Evolutionary conservation across 2,113 vertebrate genomes (phyloP), one percentile per base, ranked within the genome.

Genomic region (Sinocyclocheilus rhinocerous): DNA sequence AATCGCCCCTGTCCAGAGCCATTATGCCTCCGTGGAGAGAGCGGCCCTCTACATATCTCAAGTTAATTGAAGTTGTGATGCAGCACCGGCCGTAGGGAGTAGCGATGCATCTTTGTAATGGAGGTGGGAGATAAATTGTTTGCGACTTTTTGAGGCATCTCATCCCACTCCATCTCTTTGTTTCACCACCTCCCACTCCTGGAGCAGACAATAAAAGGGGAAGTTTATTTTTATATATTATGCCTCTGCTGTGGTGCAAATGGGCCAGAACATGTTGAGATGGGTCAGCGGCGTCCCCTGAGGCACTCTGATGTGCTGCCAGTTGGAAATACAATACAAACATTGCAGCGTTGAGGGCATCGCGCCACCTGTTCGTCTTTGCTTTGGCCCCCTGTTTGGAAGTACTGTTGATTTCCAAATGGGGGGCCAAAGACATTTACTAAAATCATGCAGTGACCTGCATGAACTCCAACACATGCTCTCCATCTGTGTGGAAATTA

Each of bases 221-320:
- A 29, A 81, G 87, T 65, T 77, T 39, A 70, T 89, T 81, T 89
- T 59, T 87, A 42, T 76, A 84, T 88, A 84, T 82, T 84, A 76
- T 77, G 57, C 86, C 48, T 87, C 81, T 83, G 84, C 33, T 72
- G 45, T 48, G 65, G 65, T 59, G 59, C 59, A 90, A 89, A 90
- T 92, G 72, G 85, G 52, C 59, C 75, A 84, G 79, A 91, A 88
- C 84, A 67, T 88, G 81, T 89, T 70, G 36, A 78, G 87, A 87
- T 48, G 85, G 76, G 85, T 89, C 88, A 86, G 12, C 39, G 26
- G 59, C 86, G 67, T 39, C 87, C 84, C 89, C 84, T 3, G 67
- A 81, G 84, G 86, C 22, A 36, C 84, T 88, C 10, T 76, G 57
- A 81, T 88, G 86, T 92, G 87, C 77, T 79, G 50, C 70, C 24